Conservation (phyloP, 1,140 invertebrate species). For the Cotesia chilonis region DNA sequence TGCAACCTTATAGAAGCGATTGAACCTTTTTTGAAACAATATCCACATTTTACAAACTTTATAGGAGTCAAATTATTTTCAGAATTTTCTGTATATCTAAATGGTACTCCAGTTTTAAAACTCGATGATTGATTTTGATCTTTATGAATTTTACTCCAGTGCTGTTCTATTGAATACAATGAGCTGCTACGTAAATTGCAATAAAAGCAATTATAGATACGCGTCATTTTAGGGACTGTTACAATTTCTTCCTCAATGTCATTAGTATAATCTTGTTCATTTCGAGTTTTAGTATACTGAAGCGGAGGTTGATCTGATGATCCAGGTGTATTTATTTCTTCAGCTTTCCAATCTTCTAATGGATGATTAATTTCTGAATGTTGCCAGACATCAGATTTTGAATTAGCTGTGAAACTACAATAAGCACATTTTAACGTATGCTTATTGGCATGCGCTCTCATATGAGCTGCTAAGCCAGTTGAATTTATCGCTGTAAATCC, state of each 20-base stretch:
- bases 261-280: slow-evolving; percentile 37
- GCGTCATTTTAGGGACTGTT: background rate
- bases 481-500: slow-evolving; percentile 51
- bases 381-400: slow-evolving; percentile 49
- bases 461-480: slow-evolving; percentile 53
- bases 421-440: slow-evolving; percentile 50
- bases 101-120: slow-evolving; percentile 37
- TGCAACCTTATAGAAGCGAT: slow-evolving; percentile 11
- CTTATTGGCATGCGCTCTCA: slow-evolving; percentile 48
- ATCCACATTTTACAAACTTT: slow-evolving; percentile 36
- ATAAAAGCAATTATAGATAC: slow-evolving; percentile 50
- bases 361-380: slow-evolving; percentile 58
- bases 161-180: slow-evolving; percentile 42
- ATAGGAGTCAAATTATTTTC: background rate
- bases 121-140: slow-evolving; percentile 10
- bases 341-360: slow-evolving; percentile 43
- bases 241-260: slow-evolving; percentile 47
- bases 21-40: slow-evolving; percentile 37
- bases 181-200: slow-evolving; percentile 49
- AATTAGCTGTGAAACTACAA: slow-evolving; percentile 49
- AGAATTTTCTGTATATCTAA: slow-evolving; percentile 43
- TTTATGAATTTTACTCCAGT: slow-evolving; percentile 50
- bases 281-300: slow-evolving; percentile 11
- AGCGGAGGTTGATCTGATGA: background rate
- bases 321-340: slow-evolving; percentile 22